phyloP scores from a whole-genome alignment of 1,140 invertebrate genomes.

The Papilio helenus region DNA sequence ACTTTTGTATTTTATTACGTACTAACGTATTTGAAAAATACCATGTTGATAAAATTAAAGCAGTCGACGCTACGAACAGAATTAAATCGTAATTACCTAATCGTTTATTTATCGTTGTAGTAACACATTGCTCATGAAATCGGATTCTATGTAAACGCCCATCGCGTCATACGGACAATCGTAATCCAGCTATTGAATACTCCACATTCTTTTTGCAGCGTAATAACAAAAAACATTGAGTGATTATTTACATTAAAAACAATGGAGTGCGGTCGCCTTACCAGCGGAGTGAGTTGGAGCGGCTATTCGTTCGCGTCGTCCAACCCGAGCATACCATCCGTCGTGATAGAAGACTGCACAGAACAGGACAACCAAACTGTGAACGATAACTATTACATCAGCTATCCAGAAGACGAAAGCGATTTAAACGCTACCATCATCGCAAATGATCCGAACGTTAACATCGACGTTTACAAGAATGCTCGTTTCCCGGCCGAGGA shows the following conservation, averaged over 20 bases:
- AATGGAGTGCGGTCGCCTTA: slow-evolving; percentile 70
- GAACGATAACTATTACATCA: slow-evolving; percentile 64
- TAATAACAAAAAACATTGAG: slow-evolving; percentile 50
- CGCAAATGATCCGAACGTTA: slow-evolving; percentile 57
- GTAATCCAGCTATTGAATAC: slow-evolving; percentile 9
- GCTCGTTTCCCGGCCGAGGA: slow-evolving; percentile 59
- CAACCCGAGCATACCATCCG: slow-evolving; percentile 53
- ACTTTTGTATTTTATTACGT: background rate
- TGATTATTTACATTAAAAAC: slow-evolving; percentile 49
- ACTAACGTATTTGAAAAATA: background rate
- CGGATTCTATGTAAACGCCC: slow-evolving; percentile 11
- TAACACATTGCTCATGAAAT: slow-evolving; percentile 37
- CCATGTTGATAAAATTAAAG: background rate
- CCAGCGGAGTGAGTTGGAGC: slow-evolving; percentile 62
- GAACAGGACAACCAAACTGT: slow-evolving; percentile 45
- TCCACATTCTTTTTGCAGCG: slow-evolving; percentile 29
- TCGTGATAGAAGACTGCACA: slow-evolving; percentile 55
- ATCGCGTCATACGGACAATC: slow-evolving; percentile 26
- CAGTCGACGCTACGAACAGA: background rate
- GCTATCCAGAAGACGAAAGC: slow-evolving; percentile 61
- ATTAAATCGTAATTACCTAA: background rate
- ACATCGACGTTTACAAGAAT: slow-evolving; percentile 62
- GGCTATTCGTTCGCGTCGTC: slow-evolving; percentile 55
- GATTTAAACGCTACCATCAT: slow-evolving; percentile 47
- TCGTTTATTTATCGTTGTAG: slow-evolving; percentile 7